Percentiles rank a stretch among this genome's conserved stretches.
phyloP scores from a whole-genome alignment of 2,113 vertebrate species.

The Vulpes ferrilata region DNA sequence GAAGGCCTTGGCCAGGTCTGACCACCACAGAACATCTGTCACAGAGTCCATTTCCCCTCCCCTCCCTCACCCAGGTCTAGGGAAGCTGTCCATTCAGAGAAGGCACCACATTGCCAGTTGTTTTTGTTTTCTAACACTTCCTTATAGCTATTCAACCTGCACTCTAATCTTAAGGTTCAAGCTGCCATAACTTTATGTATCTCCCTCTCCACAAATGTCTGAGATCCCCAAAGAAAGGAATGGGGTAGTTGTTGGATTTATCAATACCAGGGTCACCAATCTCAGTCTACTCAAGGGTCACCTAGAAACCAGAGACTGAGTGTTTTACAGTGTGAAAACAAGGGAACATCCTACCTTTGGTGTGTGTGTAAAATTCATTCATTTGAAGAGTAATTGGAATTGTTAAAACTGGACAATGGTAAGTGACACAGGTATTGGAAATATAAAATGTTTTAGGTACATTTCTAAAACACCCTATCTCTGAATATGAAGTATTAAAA shows the following conservation, averaged over 20 bases:
- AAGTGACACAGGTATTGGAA: neutral
- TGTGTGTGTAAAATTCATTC: neutral
- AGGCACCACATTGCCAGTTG: neutral
- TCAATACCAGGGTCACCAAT: neutral
- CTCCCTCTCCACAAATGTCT: neutral
- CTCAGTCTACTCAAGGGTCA: neutral
- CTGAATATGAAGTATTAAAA: neutral
- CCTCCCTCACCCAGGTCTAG: neutral
- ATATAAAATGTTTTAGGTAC: neutral
- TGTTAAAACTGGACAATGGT: neutral
- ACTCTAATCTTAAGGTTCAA: neutral
- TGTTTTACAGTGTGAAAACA: neutral
- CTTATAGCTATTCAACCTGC: neutral
- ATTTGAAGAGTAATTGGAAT: slow-evolving; percentile 10
- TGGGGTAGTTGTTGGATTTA: neutral
- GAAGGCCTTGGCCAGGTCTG: neutral
- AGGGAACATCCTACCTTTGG: neutral
- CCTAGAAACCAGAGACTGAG: neutral
- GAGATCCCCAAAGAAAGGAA: neutral
- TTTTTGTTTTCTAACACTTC: neutral
- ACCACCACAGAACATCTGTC: neutral
- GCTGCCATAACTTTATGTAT: neutral
- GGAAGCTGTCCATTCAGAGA: neutral
- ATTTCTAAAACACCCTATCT: neutral
- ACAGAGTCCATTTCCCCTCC: neutral